A percentile compares a stretch with the other conserved stretches of the same genome.
These are phyloP conservation scores for Phania funesta DNA, from an alignment of 2,888 invertebrate genomes.

Conservation along the genomic window DNA sequence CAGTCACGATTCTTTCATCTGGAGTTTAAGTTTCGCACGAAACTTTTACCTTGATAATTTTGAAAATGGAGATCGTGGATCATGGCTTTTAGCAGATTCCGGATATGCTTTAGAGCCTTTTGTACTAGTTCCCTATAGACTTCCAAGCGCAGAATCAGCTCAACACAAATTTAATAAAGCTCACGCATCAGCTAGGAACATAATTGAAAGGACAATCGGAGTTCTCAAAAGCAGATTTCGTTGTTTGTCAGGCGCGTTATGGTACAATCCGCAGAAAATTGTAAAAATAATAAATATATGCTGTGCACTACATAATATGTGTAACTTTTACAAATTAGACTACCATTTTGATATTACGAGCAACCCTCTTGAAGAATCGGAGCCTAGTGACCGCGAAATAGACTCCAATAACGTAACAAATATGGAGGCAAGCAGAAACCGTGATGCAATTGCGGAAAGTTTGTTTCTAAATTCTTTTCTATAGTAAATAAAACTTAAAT, in stretches of 20 bases:
- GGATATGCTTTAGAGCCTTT: slow-evolving; percentile 41
- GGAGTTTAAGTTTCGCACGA: not conserved
- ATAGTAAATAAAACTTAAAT: slow-evolving; percentile 8
- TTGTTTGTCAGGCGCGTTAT: no score
- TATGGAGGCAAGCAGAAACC: not conserved
- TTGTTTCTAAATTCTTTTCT: not conserved
- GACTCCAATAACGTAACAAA: not conserved
- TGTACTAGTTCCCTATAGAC: slow-evolving; percentile 33
- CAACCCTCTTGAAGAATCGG: slow-evolving; percentile 6
- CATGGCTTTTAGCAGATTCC: slow-evolving; percentile 38
- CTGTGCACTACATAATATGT: slow-evolving; percentile 25
- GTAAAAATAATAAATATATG: slow-evolving; percentile 14
- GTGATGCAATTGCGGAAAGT: slow-evolving; percentile 14
- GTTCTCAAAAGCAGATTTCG: slow-evolving; percentile 45
- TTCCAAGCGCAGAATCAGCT: not conserved
- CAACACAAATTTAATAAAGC: slow-evolving; percentile 33
- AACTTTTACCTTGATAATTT: not conserved
- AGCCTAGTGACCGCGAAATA: not conserved
- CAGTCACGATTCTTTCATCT: slow-evolving; percentile 3
- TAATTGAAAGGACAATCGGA: slow-evolving; percentile 41
- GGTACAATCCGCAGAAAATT: slow-evolving; percentile 14
- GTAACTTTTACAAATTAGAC: no score
- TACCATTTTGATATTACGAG: not conserved
- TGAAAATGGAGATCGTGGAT: slow-evolving; percentile 8
- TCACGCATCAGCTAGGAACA: slow-evolving; percentile 34